Conservation (phyloP, 2,888 invertebrate genomes). For the Agrochola circellaris region DNA sequence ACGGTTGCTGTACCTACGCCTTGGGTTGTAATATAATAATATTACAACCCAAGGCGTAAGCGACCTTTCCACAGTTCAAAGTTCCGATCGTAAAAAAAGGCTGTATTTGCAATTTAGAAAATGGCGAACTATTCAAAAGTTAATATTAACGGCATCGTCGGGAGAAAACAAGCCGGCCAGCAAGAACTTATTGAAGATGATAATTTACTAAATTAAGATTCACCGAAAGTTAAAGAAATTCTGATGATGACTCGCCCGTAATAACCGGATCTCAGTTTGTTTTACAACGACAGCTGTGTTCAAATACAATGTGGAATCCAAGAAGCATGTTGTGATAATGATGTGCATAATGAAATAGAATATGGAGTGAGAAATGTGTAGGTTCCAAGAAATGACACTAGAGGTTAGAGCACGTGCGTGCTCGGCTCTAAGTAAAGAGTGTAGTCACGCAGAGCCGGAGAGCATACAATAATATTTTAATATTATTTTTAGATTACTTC, state of each 20-base stretch:
- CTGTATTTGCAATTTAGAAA: conserved; percentile 4
- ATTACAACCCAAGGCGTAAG: too few relatives aligned
- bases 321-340: conserved; percentile 20
- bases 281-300: conserved; percentile 36
- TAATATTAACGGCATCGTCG: neutral
- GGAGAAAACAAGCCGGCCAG: conserved; percentile 21
- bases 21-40: neutral
- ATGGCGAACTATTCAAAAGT: conserved; percentile 16
- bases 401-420: conserved; percentile 55
- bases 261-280: conserved; percentile 54
- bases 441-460: conserved; percentile 13
- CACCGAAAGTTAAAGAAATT: conserved; percentile 60
- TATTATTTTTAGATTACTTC: neutral
- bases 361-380: conserved; percentile 18
- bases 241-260: conserved; percentile 37
- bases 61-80: neutral
- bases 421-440: conserved; percentile 37
- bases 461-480: conserved; percentile 2
- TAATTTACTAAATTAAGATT: conserved; percentile 39
- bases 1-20: neutral
- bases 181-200: conserved; percentile 32
- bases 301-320: conserved; percentile 27
- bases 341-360: conserved; percentile 25
- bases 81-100: neutral
- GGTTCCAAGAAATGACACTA: conserved; percentile 56